phyloP scores from a whole-genome alignment of 2,113 vertebrate genomes.

The Syrmaticus mikado region DNA sequence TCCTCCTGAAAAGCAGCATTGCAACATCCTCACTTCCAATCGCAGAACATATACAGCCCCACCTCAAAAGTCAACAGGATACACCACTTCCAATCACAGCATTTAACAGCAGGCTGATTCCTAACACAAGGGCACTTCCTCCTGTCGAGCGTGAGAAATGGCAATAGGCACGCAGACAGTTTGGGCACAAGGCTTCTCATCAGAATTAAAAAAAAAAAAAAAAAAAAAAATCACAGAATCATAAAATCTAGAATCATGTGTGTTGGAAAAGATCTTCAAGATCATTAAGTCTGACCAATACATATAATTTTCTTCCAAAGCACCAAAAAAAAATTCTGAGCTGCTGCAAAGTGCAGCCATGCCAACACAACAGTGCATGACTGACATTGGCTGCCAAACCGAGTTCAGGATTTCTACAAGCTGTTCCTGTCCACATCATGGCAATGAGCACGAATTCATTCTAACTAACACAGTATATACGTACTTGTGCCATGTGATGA shows the following conservation, averaged over 20 bases:
- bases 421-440: background rate
- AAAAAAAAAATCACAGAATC: background rate
- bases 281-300: fast-evolving
- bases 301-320: background rate
- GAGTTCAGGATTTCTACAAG: background rate
- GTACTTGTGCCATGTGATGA: conserved; percentile 94
- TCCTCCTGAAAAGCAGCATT: conserved; percentile 81
- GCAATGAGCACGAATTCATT: background rate
- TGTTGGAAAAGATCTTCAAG: background rate
- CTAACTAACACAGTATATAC: background rate
- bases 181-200: background rate
- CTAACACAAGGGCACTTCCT: background rate
- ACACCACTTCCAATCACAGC: background rate
- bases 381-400: background rate
- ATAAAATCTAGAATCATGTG: background rate
- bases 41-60: background rate
- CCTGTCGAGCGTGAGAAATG: background rate
- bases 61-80: background rate
- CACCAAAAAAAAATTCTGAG: background rate
- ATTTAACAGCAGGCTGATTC: background rate
- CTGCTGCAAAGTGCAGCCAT: background rate
- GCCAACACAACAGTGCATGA: background rate
- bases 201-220: too few species aligned
- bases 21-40: background rate
- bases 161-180: fast-evolving